Conservation (phyloP, 64 coral and sea anemone species). For the Catalaphyllia jardinei region DNA sequence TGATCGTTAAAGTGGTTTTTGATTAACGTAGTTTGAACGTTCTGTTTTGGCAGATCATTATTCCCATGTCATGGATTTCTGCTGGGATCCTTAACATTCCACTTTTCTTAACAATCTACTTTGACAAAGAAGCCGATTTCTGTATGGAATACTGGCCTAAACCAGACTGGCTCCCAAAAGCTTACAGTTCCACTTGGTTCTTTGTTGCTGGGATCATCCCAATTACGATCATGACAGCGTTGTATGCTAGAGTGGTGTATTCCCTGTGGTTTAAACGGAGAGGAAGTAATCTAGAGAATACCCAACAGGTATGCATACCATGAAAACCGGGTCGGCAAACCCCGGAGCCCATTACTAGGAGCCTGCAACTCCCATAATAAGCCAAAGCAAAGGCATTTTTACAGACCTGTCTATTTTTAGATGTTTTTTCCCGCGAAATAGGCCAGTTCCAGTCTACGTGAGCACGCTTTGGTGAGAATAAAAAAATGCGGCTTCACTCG, state of each 20-base stretch:
- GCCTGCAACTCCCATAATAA: neutral
- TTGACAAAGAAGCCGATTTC: neutral
- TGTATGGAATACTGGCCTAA: conserved; percentile 42
- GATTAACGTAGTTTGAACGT: neutral
- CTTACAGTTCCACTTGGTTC: conserved; percentile 48
- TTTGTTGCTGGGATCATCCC: conserved; percentile 48
- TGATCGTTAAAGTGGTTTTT: no score
- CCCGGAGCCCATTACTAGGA: no score
- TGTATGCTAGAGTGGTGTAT: conserved; percentile 49
- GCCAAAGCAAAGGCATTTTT: no score
- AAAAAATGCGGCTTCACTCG: no score
- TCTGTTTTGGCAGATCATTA: neutral
- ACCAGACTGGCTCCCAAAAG: conserved; percentile 27
- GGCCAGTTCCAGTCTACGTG: no score
- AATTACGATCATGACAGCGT: neutral
- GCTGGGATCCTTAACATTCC: conserved; percentile 16
- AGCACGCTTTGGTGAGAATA: no score
- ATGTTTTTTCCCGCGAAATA: no score
- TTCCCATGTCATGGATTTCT: conserved; percentile 5
- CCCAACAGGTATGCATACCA: conserved; percentile 22
- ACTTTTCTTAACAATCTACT: neutral
- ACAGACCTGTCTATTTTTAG: no score
- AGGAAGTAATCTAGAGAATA: neutral
- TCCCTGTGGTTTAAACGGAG: conserved; percentile 23
- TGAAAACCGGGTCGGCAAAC: no score